Evolutionary conservation across 1,140 invertebrate genomes (phyloP).

Genomic region (Drosophila triauraria): DNA sequence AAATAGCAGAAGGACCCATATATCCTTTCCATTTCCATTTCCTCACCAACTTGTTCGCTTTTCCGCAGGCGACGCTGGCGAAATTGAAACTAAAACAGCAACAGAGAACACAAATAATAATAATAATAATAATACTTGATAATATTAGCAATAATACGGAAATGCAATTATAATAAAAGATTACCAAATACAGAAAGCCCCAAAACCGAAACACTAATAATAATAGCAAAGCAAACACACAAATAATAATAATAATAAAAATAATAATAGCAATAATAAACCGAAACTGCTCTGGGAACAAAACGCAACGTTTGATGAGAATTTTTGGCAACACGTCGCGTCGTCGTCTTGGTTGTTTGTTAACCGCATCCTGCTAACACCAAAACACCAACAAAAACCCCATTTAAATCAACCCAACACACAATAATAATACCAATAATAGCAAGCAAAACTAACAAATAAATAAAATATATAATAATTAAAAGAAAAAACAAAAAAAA

Average conservation of each 20-base stretch:
- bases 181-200: background rate
- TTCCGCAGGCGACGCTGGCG: constrained; percentile 50
- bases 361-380: constrained; percentile 24
- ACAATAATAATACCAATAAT: constrained; percentile 13
- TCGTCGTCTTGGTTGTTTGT: constrained; percentile 52
- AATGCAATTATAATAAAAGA: constrained; percentile 30
- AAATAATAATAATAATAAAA: background rate
- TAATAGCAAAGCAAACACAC: constrained; percentile 4
- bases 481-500: constrained; percentile 9
- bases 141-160: constrained; percentile 36
- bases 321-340: constrained; percentile 55
- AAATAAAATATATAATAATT: constrained; percentile 16
- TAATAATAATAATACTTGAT: constrained; percentile 12
- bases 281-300: constrained; percentile 48
- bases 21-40: background rate
- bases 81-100: constrained; percentile 53
- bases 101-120: constrained; percentile 39
- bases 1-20: background rate
- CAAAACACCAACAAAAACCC: constrained; percentile 16
- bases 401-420: constrained; percentile 9
- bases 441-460: background rate
- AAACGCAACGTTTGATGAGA: constrained; percentile 45
- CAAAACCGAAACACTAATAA: constrained; percentile 21
- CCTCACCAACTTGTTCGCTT: constrained; percentile 31
- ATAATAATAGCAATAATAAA: constrained; percentile 8